Conservation (phyloP, 2,888 invertebrate species). For the Aphodius sticticus region DNA sequence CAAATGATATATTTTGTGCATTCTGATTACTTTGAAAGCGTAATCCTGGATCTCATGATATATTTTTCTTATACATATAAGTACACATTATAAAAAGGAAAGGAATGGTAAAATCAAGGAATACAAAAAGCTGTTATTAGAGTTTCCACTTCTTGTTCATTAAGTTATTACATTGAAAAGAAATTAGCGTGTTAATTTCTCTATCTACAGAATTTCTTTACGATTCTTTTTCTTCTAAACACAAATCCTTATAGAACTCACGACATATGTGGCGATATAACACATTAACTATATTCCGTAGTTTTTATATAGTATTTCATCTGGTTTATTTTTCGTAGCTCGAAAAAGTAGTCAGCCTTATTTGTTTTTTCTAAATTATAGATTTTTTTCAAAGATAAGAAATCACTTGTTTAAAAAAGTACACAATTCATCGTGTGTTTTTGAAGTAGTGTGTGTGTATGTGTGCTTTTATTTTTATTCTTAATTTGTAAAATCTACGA, state of each 20-base stretch:
- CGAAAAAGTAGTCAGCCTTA: slow-evolving; percentile 55
- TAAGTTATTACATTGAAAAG: not conserved
- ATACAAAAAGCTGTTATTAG: slow-evolving; percentile 11
- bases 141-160: slow-evolving; percentile 10
- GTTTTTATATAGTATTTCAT: slow-evolving; percentile 41
- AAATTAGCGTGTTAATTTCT: slow-evolving; percentile 11
- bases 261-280: slow-evolving; percentile 44
- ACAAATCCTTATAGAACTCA: slow-evolving; percentile 52
- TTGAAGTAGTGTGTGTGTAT: slow-evolving; percentile 4
- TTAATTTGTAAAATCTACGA: slow-evolving; percentile 12
- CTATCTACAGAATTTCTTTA: slow-evolving; percentile 14
- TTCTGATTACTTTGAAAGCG: slow-evolving; percentile 29
- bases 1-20: not conserved
- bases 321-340: slow-evolving; percentile 48
- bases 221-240: slow-evolving; percentile 47
- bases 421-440: not conserved
- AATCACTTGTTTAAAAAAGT: slow-evolving; percentile 19
- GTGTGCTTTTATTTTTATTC: slow-evolving; percentile 21
- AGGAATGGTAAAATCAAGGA: not conserved
- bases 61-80: slow-evolving; percentile 4
- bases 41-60: slow-evolving; percentile 44
- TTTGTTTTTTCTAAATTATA: slow-evolving; percentile 36
- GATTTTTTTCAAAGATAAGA: slow-evolving; percentile 41
- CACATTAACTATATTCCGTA: slow-evolving; percentile 46
- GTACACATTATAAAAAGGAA: not conserved